Base-by-base conservation (phyloP, 1,140 invertebrate species). In the Scaptomyza hsui region DNA sequence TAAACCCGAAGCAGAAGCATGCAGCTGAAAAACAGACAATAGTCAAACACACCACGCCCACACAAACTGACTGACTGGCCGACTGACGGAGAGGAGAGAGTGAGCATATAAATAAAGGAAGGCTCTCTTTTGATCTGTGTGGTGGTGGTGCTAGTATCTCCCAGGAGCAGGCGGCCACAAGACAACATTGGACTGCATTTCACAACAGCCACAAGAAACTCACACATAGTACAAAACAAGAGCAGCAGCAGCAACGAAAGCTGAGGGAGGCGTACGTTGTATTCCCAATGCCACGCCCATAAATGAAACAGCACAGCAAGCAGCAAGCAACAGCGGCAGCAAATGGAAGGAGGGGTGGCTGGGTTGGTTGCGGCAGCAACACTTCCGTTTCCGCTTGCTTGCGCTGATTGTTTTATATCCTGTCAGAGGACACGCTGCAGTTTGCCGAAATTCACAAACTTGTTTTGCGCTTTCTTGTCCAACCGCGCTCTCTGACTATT, bases 321-420 rank as follows among this genome's bases (percentile, higher is more conserved):
- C 19, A 26, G 41, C 29, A 10, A n/a, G n/a, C n/a, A n/a, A n/a
- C n/a, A 29, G 26, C 9, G 26, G 26, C 19, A 21, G 19, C 19
- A 3, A 15, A n/a, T 12, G 16, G 18, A 0, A 2, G 26, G 0
- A 12, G 26, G 13, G 44, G 3, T 3, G 26, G 39, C 7, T 15
- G 51, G 41, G 24, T 12, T 9, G 32, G 21, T 32, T 42, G 26
- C 53, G 44, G 45, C 39, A 69, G 71, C 60, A 78, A 75, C 75
- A 86, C 80, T 86, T 89, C 86, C 86, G 72, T 79, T 89, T 89
- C 86, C 86, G 86, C 80, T 89, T 75, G 81, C 80, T 89, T 89
- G 86, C 86, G 74, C 86, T 89, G 86, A 89, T 89, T 89, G 86
- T 89, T 89, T 89, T 86, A 89, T 89, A 89, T 89, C 80, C 86